Base-by-base conservation (phyloP, 2,113 vertebrate genomes). In the Alouatta palliata region DNA sequence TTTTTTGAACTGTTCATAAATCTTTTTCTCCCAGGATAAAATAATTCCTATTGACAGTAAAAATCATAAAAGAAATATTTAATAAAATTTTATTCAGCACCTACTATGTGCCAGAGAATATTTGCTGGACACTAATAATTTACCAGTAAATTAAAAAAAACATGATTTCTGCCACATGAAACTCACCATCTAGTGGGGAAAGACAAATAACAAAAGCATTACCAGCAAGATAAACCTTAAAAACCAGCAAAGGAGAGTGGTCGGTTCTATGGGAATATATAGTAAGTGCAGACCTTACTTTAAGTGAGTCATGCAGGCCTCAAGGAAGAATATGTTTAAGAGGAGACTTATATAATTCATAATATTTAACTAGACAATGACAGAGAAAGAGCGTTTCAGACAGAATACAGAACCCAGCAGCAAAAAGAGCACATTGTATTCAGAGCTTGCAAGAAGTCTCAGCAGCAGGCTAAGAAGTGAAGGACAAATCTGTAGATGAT, bases 51-150 rank as follows among this genome's bases (percentile, higher is more conserved):
- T 9, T 47, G 12, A 21, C 19, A 49, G 27, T 76, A 80, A 91
- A 80, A 87, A 27, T 27, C 27, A 70, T 81, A 71, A 1, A 95
- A 89, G 75, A 71, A 79, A 88, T 75, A 90, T 43, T 56, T 19
- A 79, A 0, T 66, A 20, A 19, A 2, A 66, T 88, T 93, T 77
- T 45, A 61, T 70, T 93, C 3, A 79, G 17, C 8, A 77, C 4
- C 14, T 86, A 68, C 5, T 45, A 10, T 77, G 45, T 79, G 40
- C 10, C 27, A 86, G 45, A 71, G 20, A 35, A 75, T 40, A 83
- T 90, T 75, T 97, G 40, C 23, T 61, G 58, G 14, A 68, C n/a
- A 73, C 9, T 56, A 54, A 20, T 27, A 47, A 80, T 76, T 70
- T 1, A 13, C 81, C 32, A 93, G 8, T 73, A 68, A 95, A 43